These are phyloP conservation scores for Cyanocitta stelleri DNA, from an alignment of 2,113 vertebrate species.

Conservation along the genomic window DNA sequence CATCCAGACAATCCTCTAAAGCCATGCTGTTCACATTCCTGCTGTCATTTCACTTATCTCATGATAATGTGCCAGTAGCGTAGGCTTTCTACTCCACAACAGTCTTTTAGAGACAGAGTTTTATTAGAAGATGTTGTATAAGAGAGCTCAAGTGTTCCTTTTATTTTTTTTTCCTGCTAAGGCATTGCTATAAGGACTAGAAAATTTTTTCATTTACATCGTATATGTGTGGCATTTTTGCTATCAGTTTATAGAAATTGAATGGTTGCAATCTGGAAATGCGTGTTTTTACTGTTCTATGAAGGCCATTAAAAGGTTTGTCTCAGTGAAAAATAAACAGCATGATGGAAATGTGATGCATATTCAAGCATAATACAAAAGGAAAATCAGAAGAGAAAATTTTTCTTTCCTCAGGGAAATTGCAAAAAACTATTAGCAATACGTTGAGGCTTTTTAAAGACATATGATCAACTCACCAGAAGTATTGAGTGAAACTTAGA, in stretches of 20 bases:
- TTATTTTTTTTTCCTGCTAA: neutral
- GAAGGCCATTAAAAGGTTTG: neutral
- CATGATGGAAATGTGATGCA: neutral
- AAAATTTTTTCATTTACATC: neutral
- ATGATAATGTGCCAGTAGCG: neutral
- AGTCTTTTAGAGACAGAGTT: conserved; percentile 3
- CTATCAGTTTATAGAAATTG: neutral
- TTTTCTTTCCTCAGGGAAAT: neutral
- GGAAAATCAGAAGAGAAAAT: neutral
- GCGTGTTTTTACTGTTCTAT: neutral
- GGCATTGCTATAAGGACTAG: neutral
- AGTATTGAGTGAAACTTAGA: neutral
- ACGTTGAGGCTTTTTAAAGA: neutral
- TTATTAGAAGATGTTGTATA: neutral
- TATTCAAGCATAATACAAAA: neutral
- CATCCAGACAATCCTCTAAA: neutral
- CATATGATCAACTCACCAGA: neutral
- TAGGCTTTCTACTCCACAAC: neutral
- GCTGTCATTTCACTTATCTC: conserved; percentile 41
- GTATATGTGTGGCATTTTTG: neutral
- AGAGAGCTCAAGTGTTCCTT: neutral
- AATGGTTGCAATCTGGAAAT: neutral
- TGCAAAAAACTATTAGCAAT: neutral
- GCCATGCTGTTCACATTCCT: neutral
- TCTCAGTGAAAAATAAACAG: neutral